phyloP scores from a whole-genome alignment of 1,140 invertebrate species.

The Uloborus diversus region DNA sequence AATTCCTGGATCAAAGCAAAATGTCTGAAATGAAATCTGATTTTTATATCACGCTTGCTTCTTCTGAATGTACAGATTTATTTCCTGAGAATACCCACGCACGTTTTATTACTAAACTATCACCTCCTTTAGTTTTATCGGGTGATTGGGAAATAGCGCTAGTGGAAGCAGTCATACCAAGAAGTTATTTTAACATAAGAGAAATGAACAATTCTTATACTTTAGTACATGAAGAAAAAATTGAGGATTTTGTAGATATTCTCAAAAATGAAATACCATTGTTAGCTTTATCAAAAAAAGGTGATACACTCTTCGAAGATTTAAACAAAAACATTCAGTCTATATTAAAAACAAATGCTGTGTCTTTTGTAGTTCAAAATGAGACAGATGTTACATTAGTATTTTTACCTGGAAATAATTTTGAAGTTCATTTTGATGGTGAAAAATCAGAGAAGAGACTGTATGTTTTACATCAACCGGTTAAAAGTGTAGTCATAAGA shows the following conservation, averaged over 20 bases:
- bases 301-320: not conserved
- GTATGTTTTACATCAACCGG: too few relatives aligned
- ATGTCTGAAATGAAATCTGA: not conserved
- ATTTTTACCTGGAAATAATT: too few relatives aligned
- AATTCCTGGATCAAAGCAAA: conserved; percentile 28
- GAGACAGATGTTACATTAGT: too few relatives aligned
- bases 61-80: not conserved
- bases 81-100: not conserved
- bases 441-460: too few relatives aligned
- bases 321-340: not conserved
- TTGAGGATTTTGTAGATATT: not conserved
- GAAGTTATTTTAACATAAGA: conserved; percentile 21
- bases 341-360: not conserved
- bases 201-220: too few relatives aligned
- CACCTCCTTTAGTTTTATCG: not conserved
- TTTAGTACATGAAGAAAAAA: too few relatives aligned
- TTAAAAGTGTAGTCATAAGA: too few relatives aligned
- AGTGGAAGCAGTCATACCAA: conserved; percentile 16
- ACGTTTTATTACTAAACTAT: conserved; percentile 21
- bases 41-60: not conserved
- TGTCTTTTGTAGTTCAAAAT: too few relatives aligned
- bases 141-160: not conserved
- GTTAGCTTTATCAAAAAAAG: not conserved
- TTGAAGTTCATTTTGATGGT: too few relatives aligned
- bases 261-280: not conserved